Evolutionary conservation across 1,140 invertebrate species (phyloP).

Genomic region (Drosophila persimilis): DNA sequence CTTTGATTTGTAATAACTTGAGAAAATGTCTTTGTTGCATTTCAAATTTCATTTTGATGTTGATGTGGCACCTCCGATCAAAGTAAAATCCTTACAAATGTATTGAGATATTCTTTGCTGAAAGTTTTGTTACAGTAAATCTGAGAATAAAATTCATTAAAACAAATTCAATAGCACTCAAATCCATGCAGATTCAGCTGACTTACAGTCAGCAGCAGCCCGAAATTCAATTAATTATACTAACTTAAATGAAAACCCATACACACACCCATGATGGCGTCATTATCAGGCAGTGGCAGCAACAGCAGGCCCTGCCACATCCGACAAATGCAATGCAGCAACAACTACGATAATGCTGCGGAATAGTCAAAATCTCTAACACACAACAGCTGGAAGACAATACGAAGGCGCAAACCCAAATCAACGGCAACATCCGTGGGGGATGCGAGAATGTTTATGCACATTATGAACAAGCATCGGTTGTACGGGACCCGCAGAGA

Average conservation of each 20-base stretch:
- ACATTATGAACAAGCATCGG: conserved; percentile 74
- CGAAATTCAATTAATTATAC: conserved; percentile 37
- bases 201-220: neutral
- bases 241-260: conserved; percentile 55
- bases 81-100: too few relatives aligned
- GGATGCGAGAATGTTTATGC: conserved; percentile 79
- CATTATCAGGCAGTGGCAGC: conserved; percentile 64
- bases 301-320: conserved; percentile 59
- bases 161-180: neutral
- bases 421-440: conserved; percentile 42
- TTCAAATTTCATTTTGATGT: too few relatives aligned
- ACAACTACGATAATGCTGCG: conserved; percentile 28
- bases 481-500: conserved; percentile 24
- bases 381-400: conserved; percentile 72
- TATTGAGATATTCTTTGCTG: too few relatives aligned
- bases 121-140: too few relatives aligned
- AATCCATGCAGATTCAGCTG: neutral
- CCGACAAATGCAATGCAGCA: conserved; percentile 60
- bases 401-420: conserved; percentile 63
- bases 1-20: conserved; percentile 28
- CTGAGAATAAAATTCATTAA: neutral
- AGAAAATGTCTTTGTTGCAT: conserved; percentile 7
- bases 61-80: too few relatives aligned
- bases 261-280: conserved; percentile 13
- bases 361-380: conserved; percentile 72